phyloP scores from a whole-genome alignment of 2,888 invertebrate species.

The Platypus cylindrus region DNA sequence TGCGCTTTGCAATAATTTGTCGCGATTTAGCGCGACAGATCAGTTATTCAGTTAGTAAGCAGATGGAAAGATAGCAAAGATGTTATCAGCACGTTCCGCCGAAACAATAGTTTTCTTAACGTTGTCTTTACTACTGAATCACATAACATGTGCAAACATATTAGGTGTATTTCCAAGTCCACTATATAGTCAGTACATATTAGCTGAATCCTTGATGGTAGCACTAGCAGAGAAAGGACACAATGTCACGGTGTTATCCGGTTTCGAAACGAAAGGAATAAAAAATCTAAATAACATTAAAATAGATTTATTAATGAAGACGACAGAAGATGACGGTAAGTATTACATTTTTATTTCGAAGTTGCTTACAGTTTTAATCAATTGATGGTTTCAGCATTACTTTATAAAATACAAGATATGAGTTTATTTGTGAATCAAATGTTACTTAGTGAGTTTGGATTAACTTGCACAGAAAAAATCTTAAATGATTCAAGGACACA shows the following conservation, averaged over 20 bases:
- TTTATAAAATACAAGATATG: conserved; percentile 3
- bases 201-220: conserved; percentile 23
- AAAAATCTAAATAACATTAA: conserved; percentile 34
- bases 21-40: too few species aligned
- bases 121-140: too few species aligned
- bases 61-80: too few species aligned
- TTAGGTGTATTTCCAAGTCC: conserved; percentile 24
- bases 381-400: not conserved
- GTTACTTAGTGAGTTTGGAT: conserved; percentile 2
- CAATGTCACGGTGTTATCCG: conserved; percentile 30
- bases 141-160: conserved; percentile 22
- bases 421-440: conserved; percentile 4
- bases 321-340: not conserved
- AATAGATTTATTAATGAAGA: too few species aligned
- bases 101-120: not conserved
- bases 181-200: conserved; percentile 25
- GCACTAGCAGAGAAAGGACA: conserved; percentile 32
- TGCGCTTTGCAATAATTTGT: too few species aligned
- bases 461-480: conserved; percentile 19
- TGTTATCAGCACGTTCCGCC: too few species aligned
- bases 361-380: conserved; percentile 1
- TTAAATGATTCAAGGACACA: conserved; percentile 29
- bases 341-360: not conserved
- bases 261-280: conserved; percentile 28
- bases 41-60: too few species aligned